phyloP scores from a whole-genome alignment of 37 sponge, comb jelly and placozoan genomes.

The Ephydatia muelleri region DNA sequence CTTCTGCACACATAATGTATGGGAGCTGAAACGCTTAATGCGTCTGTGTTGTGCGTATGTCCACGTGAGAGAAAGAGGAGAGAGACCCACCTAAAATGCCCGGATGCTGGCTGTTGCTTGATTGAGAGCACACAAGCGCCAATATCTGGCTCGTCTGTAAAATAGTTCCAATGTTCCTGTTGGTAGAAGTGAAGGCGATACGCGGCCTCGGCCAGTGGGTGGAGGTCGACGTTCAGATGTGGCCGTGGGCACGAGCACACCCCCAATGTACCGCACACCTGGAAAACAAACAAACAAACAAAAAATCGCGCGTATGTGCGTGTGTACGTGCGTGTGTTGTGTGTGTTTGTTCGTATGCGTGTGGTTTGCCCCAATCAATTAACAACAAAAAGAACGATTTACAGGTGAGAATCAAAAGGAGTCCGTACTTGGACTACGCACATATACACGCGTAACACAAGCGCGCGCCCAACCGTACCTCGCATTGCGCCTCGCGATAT shows the following conservation, averaged over 20 bases:
- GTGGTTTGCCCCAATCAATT: background rate
- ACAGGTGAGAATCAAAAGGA: background rate
- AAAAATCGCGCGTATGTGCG: background rate
- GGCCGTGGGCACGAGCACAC: slow-evolving; percentile 53
- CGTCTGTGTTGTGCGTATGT: background rate
- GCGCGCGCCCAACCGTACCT: slow-evolving; percentile 23
- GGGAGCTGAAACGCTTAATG: background rate
- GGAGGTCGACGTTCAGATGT: slow-evolving; percentile 12
- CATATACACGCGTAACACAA: background rate
- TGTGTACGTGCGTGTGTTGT: background rate
- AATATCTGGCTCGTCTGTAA: slow-evolving; percentile 82
- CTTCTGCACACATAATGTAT: background rate
- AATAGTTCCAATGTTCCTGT: slow-evolving; percentile 85
- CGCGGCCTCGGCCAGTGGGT: slow-evolving; percentile 57
- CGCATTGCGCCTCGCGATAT: slow-evolving; percentile 34
- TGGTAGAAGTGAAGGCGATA: slow-evolving; percentile 72
- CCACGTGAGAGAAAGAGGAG: background rate
- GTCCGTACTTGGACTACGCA: background rate
- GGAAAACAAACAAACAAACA: too few relatives aligned
- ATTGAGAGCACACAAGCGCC: slow-evolving; percentile 85
- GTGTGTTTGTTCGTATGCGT: background rate
- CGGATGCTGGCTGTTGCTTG: slow-evolving; percentile 72
- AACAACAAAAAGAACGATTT: background rate
- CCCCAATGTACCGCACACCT: slow-evolving; percentile 37
- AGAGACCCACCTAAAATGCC: slow-evolving; percentile 57